Base-by-base conservation (phyloP, 1,140 invertebrate species). In the Metopolophium dirhodum region DNA sequence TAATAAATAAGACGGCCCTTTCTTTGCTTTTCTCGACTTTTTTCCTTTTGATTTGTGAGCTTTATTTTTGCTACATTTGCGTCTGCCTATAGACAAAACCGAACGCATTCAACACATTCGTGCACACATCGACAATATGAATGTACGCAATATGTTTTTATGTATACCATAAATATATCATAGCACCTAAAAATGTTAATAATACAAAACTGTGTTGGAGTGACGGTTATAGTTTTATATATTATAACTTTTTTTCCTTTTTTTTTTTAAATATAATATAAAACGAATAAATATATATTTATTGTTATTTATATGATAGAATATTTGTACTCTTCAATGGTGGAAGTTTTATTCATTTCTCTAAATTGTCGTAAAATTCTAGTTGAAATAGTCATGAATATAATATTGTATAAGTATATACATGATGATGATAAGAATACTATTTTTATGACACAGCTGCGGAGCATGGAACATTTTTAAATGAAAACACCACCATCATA, bases 51-150 rank as follows among this genome's bases (percentile, higher is more conserved):
- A 88, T 49, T 88, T 88, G 45, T 88, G 30, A 20, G 41, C 30
- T 87, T 87, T 87, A 87, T 51, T 89, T 89, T 54, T 89, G 47
- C 47, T 88, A 88, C 47, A 88, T 35, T 88, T 49, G 47, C 86
- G 49, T 54, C 87, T 89, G 49, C n/a, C n/a, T 54, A 35, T n/a
- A 37, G 35, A 54, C n/a, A 89, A 49, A 89, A 54, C 20, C 11
- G 20, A 37, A 54, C 47, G 54, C n/a, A 89, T 89, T 35, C 35
- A 89, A 89, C n/a, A 57, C 35, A 57, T 57, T 26, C 30, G n/a
- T 54, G 20, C 20, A 88, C 47, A 35, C 47, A 88, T 88, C 35
- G 23, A 87, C 6, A 47, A 49, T 45, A 47, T 37, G n/a, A 51
- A 47, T 35, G 37, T n/a, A 51, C 18, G 45, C 35, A 51, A 87